Percentiles rank a stretch among this genome's conserved stretches.
These are phyloP conservation scores for Agrotis segetum DNA, from an alignment of 2,888 invertebrate genomes.

Conservation along the genomic window DNA sequence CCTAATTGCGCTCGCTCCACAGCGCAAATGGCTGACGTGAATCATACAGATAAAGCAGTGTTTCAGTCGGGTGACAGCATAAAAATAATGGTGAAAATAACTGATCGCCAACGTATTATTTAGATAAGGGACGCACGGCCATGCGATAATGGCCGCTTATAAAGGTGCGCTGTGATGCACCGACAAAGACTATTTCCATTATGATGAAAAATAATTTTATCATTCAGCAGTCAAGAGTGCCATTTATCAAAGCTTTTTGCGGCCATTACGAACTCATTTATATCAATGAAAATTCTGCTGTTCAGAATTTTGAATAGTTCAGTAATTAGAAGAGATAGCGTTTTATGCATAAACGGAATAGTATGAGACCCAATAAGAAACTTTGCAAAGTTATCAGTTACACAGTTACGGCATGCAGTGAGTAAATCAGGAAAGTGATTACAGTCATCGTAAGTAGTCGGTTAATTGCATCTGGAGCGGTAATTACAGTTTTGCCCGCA, in stretches of 20 bases:
- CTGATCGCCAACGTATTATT: conserved; percentile 75
- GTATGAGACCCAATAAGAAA: conserved; percentile 26
- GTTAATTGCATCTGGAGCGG: conserved; percentile 54
- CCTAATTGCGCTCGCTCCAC: conserved; percentile 52
- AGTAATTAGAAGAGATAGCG: conserved; percentile 1
- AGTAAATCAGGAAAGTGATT: conserved; percentile 61
- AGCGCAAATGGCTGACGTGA: conserved; percentile 64
- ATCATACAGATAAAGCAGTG: conserved; percentile 68
- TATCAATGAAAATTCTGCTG: conserved; percentile 38
- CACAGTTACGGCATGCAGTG: conserved; percentile 47
- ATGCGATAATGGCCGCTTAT: conserved; percentile 75
- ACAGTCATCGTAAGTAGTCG: conserved; percentile 52
- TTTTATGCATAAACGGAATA: conserved; percentile 33
- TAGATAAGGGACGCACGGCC: conserved; percentile 78
- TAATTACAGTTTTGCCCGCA: conserved; percentile 54
- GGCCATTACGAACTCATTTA: conserved; percentile 40
- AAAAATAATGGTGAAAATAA: conserved; percentile 79
- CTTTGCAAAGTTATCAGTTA: conserved; percentile 47
- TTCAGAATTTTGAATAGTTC: conserved; percentile 28
- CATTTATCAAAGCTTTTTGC: conserved; percentile 49
- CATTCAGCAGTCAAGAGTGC: conserved; percentile 34
- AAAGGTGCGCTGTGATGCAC: conserved; percentile 71
- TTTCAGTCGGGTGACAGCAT: conserved; percentile 72
- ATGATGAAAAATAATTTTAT: conserved; percentile 63
- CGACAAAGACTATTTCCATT: conserved; percentile 59